phyloP scores from a whole-genome alignment of 1,140 invertebrate genomes.

The Thrips palmi region DNA sequence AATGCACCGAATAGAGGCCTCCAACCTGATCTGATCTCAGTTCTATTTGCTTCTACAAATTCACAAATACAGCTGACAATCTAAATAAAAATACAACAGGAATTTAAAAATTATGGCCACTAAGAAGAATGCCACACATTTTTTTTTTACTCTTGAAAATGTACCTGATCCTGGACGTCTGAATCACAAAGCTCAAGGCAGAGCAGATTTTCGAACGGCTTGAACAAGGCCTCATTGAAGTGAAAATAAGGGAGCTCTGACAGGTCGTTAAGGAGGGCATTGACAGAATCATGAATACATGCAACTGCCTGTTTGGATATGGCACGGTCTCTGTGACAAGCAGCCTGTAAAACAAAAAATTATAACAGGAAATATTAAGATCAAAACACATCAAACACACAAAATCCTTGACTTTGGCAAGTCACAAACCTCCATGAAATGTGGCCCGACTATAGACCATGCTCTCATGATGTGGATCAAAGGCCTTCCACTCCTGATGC shows the following conservation, averaged over 20 bases:
- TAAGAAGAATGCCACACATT: slow-evolving; percentile 9
- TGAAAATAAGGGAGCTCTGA: slow-evolving; percentile 82
- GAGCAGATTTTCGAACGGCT: slow-evolving; percentile 85
- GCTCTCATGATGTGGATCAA: slow-evolving; percentile 72
- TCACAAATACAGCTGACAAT: slow-evolving; percentile 89
- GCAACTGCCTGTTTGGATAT: slow-evolving; percentile 86
- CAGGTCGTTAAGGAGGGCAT: slow-evolving; percentile 70
- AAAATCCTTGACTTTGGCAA: not conserved
- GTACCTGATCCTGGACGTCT: slow-evolving; percentile 72
- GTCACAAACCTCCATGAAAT: slow-evolving; percentile 64
- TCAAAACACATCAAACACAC: not conserved
- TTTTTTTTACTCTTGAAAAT: slow-evolving; percentile 11
- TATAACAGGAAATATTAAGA: not conserved
- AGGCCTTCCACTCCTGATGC: slow-evolving; percentile 67
- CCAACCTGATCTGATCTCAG: slow-evolving; percentile 87
- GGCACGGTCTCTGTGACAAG: slow-evolving; percentile 71
- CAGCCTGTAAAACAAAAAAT: slow-evolving; percentile 39
- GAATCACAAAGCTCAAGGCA: slow-evolving; percentile 80
- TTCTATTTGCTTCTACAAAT: slow-evolving; percentile 81
- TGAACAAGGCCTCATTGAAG: slow-evolving; percentile 85
- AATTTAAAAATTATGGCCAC: not conserved
- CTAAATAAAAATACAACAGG: slow-evolving; percentile 30
- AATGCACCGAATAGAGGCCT: slow-evolving; percentile 78
- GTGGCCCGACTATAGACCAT: slow-evolving; percentile 77
- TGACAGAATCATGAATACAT: slow-evolving; percentile 82